Base-by-base conservation (phyloP, 2,113 vertebrate species). In the Colinus virginianus region DNA sequence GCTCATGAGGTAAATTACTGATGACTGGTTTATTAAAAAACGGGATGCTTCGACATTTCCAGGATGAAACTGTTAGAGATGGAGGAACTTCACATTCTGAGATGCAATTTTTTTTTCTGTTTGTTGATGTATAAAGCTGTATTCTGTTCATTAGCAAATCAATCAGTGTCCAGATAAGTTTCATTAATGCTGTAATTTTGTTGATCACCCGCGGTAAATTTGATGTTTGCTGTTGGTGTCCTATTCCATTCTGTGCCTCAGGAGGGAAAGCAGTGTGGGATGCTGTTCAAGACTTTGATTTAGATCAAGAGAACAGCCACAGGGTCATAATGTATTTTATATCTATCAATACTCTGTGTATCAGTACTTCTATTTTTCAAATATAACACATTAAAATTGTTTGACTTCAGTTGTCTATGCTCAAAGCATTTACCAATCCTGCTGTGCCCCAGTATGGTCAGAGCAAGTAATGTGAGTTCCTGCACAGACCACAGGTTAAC, bases 291-390 rank as follows among this genome's bases (percentile, higher is more conserved):
- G 15, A 69, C 9, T 53, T 55, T 83, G 56, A 71, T 64, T 72
- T 68, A 70, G 28, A 89, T 43, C 48, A 67, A 62, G 45, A 79
- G 38, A 49, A 74, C 38, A 85, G 11, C 17, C 42, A 40, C 30
- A 62, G 46, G 4, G 40, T 5, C 56, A 51, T 21, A 45, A 79
- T 19, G 32, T 28, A 32, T 66, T 79, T 91, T 53, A 14, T 43
- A 51, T 21, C n/a, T 89, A 79, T 46, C 6, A 85, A 49, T 59
- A 79, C 14, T 22, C 59, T 28, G 30, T 76, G 16, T 84, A 78
- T 78, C 19, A 53, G 82, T 82, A 63, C 38, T 92, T 93, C 40
- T 80, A 43, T 94, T 93, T 61, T 79, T 90, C 38, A 85, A 87
- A 62, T 87, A 49, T 22, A 76, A 25, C 19, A 36, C 64, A 77